Evolutionary conservation across 2,113 vertebrate genomes (phyloP).

Genomic region (Rhinoderma darwinii): DNA sequence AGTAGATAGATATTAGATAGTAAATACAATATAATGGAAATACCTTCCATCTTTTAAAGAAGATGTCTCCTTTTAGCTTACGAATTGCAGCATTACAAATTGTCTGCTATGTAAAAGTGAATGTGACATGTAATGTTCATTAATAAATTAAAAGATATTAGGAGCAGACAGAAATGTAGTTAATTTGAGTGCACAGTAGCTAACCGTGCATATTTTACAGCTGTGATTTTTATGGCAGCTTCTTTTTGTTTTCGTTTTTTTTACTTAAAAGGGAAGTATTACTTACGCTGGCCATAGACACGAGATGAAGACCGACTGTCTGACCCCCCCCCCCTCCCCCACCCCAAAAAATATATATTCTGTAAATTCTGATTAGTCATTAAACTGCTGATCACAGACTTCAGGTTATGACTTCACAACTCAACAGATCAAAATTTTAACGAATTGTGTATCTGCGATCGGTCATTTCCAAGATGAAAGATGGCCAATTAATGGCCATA

Average conservation of each 20-base stretch:
- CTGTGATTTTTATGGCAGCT: neutral
- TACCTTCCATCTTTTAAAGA: too few relatives aligned
- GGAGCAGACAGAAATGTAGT: neutral
- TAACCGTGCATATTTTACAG: neutral
- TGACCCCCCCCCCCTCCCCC: too few relatives aligned
- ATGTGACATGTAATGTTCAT: constrained; percentile 5
- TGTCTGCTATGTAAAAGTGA: neutral
- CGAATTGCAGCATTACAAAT: too few relatives aligned
- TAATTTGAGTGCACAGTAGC: neutral
- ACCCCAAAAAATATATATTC: too few relatives aligned
- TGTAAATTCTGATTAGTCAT: too few relatives aligned
- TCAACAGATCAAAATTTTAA: too few relatives aligned
- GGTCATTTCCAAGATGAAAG: too few relatives aligned
- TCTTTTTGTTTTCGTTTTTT: neutral
- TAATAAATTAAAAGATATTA: constrained; percentile 10
- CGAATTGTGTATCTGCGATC: too few relatives aligned
- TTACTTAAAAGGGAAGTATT: neutral
- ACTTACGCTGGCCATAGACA: neutral
- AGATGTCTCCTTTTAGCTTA: neutral
- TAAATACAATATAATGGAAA: too few relatives aligned
- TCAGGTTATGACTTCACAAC: neutral
- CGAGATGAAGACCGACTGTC: neutral
- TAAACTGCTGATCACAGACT: too few relatives aligned
- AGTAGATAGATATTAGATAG: neutral
- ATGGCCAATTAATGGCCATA: too few relatives aligned